phyloP scores from a whole-genome alignment of 2,113 vertebrate genomes.

The Amphiprion percula region DNA sequence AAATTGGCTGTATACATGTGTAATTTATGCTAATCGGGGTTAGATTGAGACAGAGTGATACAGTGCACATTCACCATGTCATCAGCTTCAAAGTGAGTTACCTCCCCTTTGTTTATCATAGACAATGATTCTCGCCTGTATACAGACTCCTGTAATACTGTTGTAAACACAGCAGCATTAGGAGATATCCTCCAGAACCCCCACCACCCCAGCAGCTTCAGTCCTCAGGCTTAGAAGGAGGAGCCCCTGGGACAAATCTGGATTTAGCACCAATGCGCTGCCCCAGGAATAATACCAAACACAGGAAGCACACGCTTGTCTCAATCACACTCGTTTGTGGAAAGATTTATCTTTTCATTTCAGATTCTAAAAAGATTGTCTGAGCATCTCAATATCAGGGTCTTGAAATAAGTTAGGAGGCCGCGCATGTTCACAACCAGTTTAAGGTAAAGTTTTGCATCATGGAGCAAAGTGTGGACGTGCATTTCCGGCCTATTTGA shows the following conservation, averaged over 20 bases:
- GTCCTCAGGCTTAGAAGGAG: slow-evolving; percentile 45
- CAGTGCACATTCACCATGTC: background rate
- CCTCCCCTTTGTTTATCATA: slow-evolving; percentile 20
- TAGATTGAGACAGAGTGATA: background rate
- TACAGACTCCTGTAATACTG: slow-evolving; percentile 23
- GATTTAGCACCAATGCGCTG: slow-evolving; percentile 37
- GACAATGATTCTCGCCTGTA: slow-evolving; percentile 23
- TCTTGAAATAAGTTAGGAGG: slow-evolving; percentile 27
- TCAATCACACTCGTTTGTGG: slow-evolving; percentile 53
- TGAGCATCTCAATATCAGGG: slow-evolving; percentile 54
- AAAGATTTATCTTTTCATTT: slow-evolving; percentile 69
- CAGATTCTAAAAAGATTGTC: slow-evolving; percentile 62
- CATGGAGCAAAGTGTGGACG: background rate
- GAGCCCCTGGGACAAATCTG: slow-evolving; percentile 55
- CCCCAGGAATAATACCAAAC: slow-evolving; percentile 42
- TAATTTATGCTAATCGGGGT: background rate
- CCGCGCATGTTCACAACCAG: background rate
- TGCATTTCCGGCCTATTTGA: slow-evolving; percentile 32
- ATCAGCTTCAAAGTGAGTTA: slow-evolving; percentile 19
- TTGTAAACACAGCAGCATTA: slow-evolving; percentile 59
- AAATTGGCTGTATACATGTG: background rate
- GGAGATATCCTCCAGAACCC: slow-evolving; percentile 33
- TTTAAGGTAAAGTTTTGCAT: slow-evolving; percentile 33
- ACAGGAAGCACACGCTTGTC: slow-evolving; percentile 45
- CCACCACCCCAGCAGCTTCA: slow-evolving; percentile 14